Percentiles rank a stretch among this genome's conserved stretches.
These are phyloP conservation scores for Caenorhabditis sp. DNA, from an alignment of 2,888 invertebrate species.

Conservation along the genomic window DNA sequence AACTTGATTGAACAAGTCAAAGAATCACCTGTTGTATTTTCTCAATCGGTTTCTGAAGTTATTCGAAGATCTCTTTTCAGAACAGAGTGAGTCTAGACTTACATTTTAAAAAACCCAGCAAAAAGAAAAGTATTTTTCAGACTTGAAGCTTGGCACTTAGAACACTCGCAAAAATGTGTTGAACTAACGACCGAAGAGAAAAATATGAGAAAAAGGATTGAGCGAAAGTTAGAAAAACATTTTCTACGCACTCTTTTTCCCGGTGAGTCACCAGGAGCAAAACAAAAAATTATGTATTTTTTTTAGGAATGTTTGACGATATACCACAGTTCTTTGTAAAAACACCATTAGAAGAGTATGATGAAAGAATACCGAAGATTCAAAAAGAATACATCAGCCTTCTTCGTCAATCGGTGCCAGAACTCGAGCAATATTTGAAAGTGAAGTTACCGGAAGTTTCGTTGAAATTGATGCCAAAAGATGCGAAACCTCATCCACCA, in stretches of 20 bases:
- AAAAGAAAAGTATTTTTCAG: too few relatives aligned
- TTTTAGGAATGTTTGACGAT: slow-evolving; percentile 79
- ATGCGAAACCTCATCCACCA: slow-evolving; percentile 15
- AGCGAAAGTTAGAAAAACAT: slow-evolving; percentile 81
- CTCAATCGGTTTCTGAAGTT: slow-evolving; percentile 63
- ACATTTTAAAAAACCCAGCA: neutral
- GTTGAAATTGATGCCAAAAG: slow-evolving; percentile 14
- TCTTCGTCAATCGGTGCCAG: slow-evolving; percentile 35
- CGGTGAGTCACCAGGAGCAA: slow-evolving; percentile 74
- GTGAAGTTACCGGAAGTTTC: slow-evolving; percentile 27
- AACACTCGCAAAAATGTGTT: slow-evolving; percentile 51
- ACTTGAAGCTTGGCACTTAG: slow-evolving; percentile 55
- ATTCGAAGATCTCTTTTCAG: slow-evolving; percentile 57
- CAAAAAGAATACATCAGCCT: slow-evolving; percentile 51
- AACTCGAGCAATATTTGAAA: slow-evolving; percentile 27
- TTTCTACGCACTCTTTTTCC: slow-evolving; percentile 84
- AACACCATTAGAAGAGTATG: slow-evolving; percentile 46
- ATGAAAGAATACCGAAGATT: slow-evolving; percentile 57
- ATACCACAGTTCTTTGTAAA: slow-evolving; percentile 81
- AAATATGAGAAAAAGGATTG: slow-evolving; percentile 81
- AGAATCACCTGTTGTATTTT: slow-evolving; percentile 62
- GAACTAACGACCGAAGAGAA: slow-evolving; percentile 85
- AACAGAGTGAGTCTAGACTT: slow-evolving; percentile 20
- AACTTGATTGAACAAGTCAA: slow-evolving; percentile 51
- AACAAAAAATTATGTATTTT: slow-evolving; percentile 3